Percentiles rank a stretch among this genome's conserved stretches.
Evolutionary conservation across 2,888 invertebrate species (phyloP).

Genomic region (Andrena praecox): DNA sequence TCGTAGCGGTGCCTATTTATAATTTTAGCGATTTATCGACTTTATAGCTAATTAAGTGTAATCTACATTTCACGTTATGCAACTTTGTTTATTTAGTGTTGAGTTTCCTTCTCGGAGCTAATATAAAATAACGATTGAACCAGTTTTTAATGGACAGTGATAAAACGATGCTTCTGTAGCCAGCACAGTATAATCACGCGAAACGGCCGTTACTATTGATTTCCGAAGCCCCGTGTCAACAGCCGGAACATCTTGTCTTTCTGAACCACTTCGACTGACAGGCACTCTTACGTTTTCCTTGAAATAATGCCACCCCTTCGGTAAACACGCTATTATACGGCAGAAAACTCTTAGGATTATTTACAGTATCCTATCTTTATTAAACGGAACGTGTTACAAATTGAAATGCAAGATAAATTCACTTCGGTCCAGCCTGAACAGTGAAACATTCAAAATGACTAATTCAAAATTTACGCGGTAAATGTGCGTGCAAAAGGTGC

Average conservation of each 20-base stretch:
- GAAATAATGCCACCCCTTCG: constrained; percentile 3
- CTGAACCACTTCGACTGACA: constrained; percentile 15
- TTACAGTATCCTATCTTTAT: background rate
- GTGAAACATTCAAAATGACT: no score
- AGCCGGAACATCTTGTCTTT: constrained; percentile 35
- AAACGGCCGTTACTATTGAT: constrained; percentile 57
- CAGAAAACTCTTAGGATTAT: background rate
- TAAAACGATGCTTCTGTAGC: background rate
- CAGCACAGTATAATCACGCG: background rate
- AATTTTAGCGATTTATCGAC: constrained; percentile 20
- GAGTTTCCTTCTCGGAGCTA: no score
- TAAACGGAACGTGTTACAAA: no score
- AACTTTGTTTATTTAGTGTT: no score
- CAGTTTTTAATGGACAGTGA: background rate
- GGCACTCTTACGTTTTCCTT: constrained; percentile 2
- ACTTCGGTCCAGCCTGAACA: no score
- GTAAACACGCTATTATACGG: background rate
- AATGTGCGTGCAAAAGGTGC: no score
- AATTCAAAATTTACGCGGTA: no score
- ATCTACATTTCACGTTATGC: no score
- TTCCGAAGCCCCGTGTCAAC: constrained; percentile 60
- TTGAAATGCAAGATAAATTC: no score
- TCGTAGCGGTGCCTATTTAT: background rate
- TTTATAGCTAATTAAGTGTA: background rate
- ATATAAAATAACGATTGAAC: background rate